Evolutionary conservation across 2,113 vertebrate species (phyloP), one percentile per base, ranked within the genome.

Genomic region (Petrocephalus microphthalmus): DNA sequence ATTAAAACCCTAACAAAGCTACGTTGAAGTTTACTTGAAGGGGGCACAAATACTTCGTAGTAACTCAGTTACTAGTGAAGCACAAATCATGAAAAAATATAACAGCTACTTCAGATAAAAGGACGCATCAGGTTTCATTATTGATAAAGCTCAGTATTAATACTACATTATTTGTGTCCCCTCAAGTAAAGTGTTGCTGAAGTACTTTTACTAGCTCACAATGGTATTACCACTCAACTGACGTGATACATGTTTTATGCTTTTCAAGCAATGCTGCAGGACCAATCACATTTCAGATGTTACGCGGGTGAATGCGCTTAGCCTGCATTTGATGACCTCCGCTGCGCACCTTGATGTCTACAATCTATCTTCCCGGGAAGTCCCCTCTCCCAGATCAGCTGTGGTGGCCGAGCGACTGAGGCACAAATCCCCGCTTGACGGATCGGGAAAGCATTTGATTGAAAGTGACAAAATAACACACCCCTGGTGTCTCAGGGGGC

Each of bases 381-480:
- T 11, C 33, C 52, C 45, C 6, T 5, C 81, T 92, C 91, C 89
- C 90, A 83, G 91, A 86, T 90, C 91, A 87, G 82, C 78, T 86
- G 45, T 56, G 71, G 91, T 93, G 91, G 88, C 87, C 84, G 81
- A 84, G 81, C 83, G 87, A 89, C 90, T 90, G 92, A 92, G 92
- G 91, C 90, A 88, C 57, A 64, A 81, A 86, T 83, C 86, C 78
- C 82, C 89, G 56, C 90, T 67, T 6, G 88, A 91, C 81, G 29
- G 84, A 86, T 92, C 88, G 89, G 45, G n/a, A 87, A 91, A 88
- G 91, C 89, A 90, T 92, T 93, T 93, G 92, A 95, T 94, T 94
- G 93, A 95, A 95, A 93, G 91, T 91, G 94, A 94, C 94, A 94
- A 90, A 93, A 94, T 93, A 93, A 94, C 91, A 94, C 91, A 93